Conservation (phyloP, 2,113 vertebrate genomes). For the Hypomesus transpacificus region DNA sequence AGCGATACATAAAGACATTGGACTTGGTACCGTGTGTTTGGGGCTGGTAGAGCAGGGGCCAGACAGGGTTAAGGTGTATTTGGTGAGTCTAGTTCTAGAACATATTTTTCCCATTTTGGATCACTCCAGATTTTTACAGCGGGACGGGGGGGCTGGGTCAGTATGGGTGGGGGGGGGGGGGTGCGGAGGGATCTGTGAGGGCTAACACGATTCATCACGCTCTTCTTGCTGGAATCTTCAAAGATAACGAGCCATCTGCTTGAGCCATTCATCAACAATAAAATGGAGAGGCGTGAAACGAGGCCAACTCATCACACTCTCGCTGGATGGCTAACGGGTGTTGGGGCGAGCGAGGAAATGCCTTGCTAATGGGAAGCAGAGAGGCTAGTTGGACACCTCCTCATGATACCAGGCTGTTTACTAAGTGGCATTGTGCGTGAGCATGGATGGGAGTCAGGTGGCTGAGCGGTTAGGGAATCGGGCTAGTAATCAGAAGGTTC, state of each 20-base stretch:
- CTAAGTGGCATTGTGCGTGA: constrained; percentile 44
- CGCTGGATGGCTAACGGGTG: constrained; percentile 78
- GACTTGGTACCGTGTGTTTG: constrained; percentile 13
- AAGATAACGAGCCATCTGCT: constrained; percentile 91
- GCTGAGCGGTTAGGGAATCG: no score
- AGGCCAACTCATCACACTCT: constrained; percentile 74
- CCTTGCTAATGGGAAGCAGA: constrained; percentile 84
- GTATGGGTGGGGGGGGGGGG: constrained; percentile 4
- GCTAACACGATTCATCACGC: constrained; percentile 86
- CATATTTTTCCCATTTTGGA: constrained; percentile 70
- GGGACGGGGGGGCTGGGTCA: constrained; percentile 7
- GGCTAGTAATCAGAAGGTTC: no score
- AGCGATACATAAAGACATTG: constrained; percentile 44
- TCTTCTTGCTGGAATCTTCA: constrained; percentile 85
- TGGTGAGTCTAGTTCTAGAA: constrained; percentile 35
- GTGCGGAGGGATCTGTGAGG: constrained; percentile 52
- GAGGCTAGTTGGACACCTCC: constrained; percentile 51
- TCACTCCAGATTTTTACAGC: constrained; percentile 65
- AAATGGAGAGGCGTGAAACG: constrained; percentile 82
- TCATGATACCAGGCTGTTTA: constrained; percentile 41
- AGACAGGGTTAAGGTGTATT: constrained; percentile 23
- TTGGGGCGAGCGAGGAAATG: constrained; percentile 71
- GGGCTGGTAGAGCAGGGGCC: no score
- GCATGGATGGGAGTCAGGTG: no score
- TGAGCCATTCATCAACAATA: constrained; percentile 87